Evolutionary conservation across 2,888 invertebrate species (phyloP), one percentile per base, ranked within the genome.

Genomic region (Seira musarum): DNA sequence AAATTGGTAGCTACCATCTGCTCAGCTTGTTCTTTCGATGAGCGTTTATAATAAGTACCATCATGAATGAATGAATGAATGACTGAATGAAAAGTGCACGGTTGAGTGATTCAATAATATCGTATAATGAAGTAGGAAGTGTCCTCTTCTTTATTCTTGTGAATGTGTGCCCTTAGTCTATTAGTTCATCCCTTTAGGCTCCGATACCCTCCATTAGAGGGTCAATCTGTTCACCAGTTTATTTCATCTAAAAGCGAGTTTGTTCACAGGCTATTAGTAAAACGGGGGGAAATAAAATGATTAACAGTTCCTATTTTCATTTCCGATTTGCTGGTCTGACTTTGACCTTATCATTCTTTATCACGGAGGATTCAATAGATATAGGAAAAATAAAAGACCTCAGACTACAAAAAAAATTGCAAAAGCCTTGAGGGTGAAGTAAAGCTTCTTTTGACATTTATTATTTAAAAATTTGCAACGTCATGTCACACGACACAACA

Each of bases 201-300:
- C 72, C 72, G 81, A 68, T 81, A 64, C 76, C 81, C 81, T 76
- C 71, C 81, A 81, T 81, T 81, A 81, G 67, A 64, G 81, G 75
- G 75, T 76, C 70, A 81, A 76, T 76, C 49, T 72, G 67, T 72
- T 30, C 2, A 76, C 57, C 67, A 57, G 64, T 72, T 75, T 66
- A 30, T 30, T 2, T 30, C 8, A 5, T 30, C 8, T 2, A 30
- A 30, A 30, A 30, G 8, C 8, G 30, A 40, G 64, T n/a, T 53
- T 81, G 81, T 76, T 81, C 81, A 68, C 81, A 71, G 75, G 80
- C 74, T 74, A 80, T 80, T 80, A 80, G 71, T 70, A 73, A 73
- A 30, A 30, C 2, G 2, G 30, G 30, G 30, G 8, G 8, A 30
- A 30, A 30, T 30, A 30, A 79, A 79, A 79, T 80, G 65, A 80